phyloP scores from a whole-genome alignment of 2,888 invertebrate species.

The Epinotia ramella region DNA sequence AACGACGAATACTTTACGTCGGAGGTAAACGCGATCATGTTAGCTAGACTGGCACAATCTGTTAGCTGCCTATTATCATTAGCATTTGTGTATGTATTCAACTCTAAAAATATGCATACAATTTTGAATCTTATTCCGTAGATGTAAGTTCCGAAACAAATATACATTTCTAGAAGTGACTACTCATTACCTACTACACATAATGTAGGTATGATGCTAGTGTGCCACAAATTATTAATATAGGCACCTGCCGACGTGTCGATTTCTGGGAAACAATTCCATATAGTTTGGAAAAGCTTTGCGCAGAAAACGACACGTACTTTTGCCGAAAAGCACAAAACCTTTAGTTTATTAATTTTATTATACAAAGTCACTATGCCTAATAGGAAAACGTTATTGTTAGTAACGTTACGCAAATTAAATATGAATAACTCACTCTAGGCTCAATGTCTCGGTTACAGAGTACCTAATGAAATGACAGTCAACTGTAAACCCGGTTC shows the following conservation, averaged over 20 bases:
- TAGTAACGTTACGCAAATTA: conserved; percentile 8
- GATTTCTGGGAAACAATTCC: background rate
- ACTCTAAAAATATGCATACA: too few relatives aligned
- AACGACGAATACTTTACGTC: too few relatives aligned
- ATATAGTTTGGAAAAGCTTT: background rate
- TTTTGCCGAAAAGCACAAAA: background rate
- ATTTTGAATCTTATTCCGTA: too few relatives aligned
- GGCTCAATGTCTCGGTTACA: background rate
- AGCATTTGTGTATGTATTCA: too few relatives aligned
- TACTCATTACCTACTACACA: conserved; percentile 4
- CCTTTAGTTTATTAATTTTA: background rate
- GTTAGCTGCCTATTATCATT: conserved; percentile 1
- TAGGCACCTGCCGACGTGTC: background rate
- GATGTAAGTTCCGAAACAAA: too few relatives aligned
- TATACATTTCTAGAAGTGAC: too few relatives aligned
- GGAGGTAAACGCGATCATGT: too few relatives aligned
- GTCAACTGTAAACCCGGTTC: background rate
- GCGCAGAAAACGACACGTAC: background rate
- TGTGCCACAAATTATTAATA: background rate
- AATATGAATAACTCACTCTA: background rate
- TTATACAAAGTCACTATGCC: conserved; percentile 11
- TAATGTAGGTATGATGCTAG: background rate
- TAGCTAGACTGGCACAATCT: background rate
- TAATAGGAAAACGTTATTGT: conserved; percentile 21
- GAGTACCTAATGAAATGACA: background rate